These are phyloP conservation scores for Gopherus flavomarginatus DNA, from an alignment of 2,113 vertebrate genomes.

Conservation along the genomic window DNA sequence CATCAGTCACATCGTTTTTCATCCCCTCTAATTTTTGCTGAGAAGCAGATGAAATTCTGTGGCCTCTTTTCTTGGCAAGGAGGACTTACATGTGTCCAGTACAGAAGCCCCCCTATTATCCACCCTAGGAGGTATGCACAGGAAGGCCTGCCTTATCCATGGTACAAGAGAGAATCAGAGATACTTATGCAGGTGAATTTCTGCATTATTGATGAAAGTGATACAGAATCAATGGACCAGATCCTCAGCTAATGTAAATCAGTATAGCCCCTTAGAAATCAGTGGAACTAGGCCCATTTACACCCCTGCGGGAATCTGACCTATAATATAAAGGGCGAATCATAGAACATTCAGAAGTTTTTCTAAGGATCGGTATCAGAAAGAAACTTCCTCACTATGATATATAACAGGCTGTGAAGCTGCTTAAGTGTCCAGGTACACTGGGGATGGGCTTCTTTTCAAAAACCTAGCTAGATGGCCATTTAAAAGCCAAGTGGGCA, in stretches of 20 bases:
- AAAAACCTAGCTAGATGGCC: background rate
- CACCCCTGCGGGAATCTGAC: background rate
- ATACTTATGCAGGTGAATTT: slow-evolving; percentile 23
- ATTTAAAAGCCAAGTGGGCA: background rate
- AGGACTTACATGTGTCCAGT: slow-evolving; percentile 57
- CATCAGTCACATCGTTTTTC: slow-evolving; percentile 48
- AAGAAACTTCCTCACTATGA: background rate
- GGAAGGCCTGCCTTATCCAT: slow-evolving; percentile 36
- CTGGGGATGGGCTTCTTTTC: background rate
- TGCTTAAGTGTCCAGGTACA: background rate
- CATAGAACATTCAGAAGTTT: background rate
- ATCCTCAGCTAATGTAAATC: background rate
- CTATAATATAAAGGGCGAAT: background rate
- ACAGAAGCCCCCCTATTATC: slow-evolving; percentile 69
- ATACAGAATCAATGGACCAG: slow-evolving; percentile 22
- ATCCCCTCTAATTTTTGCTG: slow-evolving; percentile 66
- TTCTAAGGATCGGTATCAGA: no score
- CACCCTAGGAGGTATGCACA: slow-evolving; percentile 62
- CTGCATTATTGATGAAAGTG: slow-evolving; percentile 37
- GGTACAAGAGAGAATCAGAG: slow-evolving; percentile 51
- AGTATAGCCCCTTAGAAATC: background rate
- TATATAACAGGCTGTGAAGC: background rate
- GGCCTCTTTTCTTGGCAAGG: slow-evolving; percentile 68
- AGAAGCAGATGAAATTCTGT: slow-evolving; percentile 60
- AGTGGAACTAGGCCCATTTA: background rate